Conservation (phyloP, 64 coral and sea anemone genomes). For the Platygyra sinensis region DNA sequence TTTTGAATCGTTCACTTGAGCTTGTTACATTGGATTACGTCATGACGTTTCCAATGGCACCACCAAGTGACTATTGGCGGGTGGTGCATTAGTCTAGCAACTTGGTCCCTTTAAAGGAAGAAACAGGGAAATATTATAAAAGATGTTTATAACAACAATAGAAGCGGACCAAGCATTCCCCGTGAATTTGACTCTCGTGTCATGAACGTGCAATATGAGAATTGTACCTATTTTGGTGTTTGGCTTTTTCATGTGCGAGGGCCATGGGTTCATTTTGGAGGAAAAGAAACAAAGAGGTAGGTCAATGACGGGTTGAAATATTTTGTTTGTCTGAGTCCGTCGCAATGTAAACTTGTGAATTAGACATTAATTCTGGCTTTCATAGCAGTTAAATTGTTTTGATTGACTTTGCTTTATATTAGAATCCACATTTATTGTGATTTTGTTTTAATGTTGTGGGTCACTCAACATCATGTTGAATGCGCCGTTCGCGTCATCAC, state of each 20-base stretch:
- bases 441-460: too few relatives aligned
- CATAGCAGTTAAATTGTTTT: too few relatives aligned
- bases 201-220: constrained; percentile 21
- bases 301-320: not conserved
- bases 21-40: not conserved
- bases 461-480: too few relatives aligned
- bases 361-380: too few relatives aligned
- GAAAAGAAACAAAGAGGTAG: constrained; percentile 10
- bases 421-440: too few relatives aligned
- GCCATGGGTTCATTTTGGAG: not conserved
- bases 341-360: too few relatives aligned
- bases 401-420: too few relatives aligned
- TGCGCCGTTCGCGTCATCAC: too few relatives aligned
- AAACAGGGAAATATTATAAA: not conserved
- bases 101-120: not conserved
- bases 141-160: not conserved
- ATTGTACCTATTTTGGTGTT: not conserved
- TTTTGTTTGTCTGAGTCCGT: not conserved
- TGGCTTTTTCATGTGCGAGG: not conserved
- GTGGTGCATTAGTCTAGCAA: not conserved
- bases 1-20: not conserved
- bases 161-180: not conserved
- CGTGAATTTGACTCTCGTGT: not conserved
- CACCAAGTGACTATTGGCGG: not conserved
- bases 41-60: not conserved